These are phyloP conservation scores for Mactra quadrangularis DNA, from an alignment of 1,140 invertebrate genomes.

Conservation along the genomic window DNA sequence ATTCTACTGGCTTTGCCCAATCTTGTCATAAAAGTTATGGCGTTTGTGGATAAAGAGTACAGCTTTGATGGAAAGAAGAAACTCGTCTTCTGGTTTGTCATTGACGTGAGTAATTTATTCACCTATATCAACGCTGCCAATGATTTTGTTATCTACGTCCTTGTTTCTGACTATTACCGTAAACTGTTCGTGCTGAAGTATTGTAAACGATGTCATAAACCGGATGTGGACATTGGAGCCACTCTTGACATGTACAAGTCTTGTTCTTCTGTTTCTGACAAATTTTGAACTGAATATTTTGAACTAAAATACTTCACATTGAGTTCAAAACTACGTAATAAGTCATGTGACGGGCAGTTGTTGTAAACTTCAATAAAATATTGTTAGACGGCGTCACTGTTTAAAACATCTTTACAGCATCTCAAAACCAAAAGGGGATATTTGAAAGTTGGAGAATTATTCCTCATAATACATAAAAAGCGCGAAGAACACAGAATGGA, in stretches of 20 bases:
- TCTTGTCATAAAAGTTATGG: constrained; percentile 42
- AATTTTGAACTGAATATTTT: not conserved
- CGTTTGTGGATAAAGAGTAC: constrained; percentile 46
- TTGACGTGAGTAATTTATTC: constrained; percentile 46
- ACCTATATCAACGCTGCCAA: constrained; percentile 54
- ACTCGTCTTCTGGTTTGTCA: constrained; percentile 40
- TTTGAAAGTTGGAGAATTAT: too few species aligned
- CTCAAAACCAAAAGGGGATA: too few species aligned
- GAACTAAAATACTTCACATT: too few species aligned
- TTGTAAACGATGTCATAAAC: not conserved
- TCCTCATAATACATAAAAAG: too few species aligned
- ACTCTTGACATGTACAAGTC: not conserved
- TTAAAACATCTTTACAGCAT: too few species aligned
- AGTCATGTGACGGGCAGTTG: too few species aligned
- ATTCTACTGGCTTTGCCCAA: constrained; percentile 46
- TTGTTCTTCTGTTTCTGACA: not conserved
- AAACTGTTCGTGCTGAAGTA: constrained; percentile 22
- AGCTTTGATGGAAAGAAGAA: constrained; percentile 51
- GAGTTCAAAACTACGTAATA: too few species aligned
- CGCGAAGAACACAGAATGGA: too few species aligned
- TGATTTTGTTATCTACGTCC: constrained; percentile 36
- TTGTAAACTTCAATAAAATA: too few species aligned
- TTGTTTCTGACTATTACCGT: constrained; percentile 26
- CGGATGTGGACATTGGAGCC: not conserved
- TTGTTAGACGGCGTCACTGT: too few species aligned